Base-by-base conservation (phyloP, 2,888 invertebrate species). In the Patella caerulea region DNA sequence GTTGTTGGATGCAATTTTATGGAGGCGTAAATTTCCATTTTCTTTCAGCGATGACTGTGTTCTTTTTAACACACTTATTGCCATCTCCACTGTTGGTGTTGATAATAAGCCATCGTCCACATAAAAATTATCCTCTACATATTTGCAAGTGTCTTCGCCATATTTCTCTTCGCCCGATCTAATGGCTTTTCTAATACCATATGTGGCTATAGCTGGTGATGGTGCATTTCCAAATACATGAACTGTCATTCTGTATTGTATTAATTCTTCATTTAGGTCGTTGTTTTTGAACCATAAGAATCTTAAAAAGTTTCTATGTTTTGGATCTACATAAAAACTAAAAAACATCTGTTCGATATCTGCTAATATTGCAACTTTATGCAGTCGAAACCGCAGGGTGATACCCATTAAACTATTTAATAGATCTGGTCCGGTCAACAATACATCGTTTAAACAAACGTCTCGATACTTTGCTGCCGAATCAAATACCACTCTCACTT, bases 61-160 rank as follows among this genome's bases (percentile, higher is more conserved):
- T 17, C 80, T 73, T 70, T 74, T 74, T 34, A 83, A 19, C 24
- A 82, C 55, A 73, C 45, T 71, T 7, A 77, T 71, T 7, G 59
- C 71, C 3, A 54, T 71, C 9, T 76, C 65, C 29, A 52, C 59
- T 19, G 71, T 53, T 7, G 71, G 65, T 59, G n/a, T 52, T 3
- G 83, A 81, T 15, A 72, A 55, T 14, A 83, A 71, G 7, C 73
- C 83, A 76, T 83, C 81, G 45, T 83, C 83, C 2, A 83, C 78
- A 24, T 83, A 83, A 73, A 82, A 83, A 71, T 79, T 76, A 3
- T 75, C 54, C 7, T 55, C 59, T 14, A 84, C 82, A 24, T 76
- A 79, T 12, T 75, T 29, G 12, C 34, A 45, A 11, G 75, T 73
- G 45, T 79, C 74, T 15, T 19, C 34, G 17, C 74, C 73, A 29